Evolutionary conservation across 2,888 invertebrate genomes (phyloP).

Genomic region (Lepidochitona cinerea): DNA sequence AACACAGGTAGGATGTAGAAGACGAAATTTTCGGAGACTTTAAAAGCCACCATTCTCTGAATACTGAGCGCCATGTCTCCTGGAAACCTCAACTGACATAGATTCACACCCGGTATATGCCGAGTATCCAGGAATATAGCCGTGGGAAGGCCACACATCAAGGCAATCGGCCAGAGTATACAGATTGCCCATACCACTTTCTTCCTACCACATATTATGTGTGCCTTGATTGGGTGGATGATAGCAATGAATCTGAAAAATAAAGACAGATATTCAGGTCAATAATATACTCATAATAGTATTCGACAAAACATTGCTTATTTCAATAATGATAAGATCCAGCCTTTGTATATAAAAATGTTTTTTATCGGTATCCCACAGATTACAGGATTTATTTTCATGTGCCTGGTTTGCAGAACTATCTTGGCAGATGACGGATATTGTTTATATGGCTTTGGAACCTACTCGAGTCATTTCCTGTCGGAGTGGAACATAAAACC

Average conservation of each 20-base stretch:
- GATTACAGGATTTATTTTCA: no score
- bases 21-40: constrained; percentile 50
- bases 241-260: constrained; percentile 63
- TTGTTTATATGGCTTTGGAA: no score
- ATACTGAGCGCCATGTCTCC: constrained; percentile 20
- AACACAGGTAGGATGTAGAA: constrained; percentile 61
- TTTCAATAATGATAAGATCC: no score
- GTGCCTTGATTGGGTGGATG: constrained; percentile 60
- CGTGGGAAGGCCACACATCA: constrained; percentile 50
- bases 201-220: constrained; percentile 52
- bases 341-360: no score
- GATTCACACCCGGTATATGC: background rate
- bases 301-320: no score
- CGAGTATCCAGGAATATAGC: constrained; percentile 36
- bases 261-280: no score
- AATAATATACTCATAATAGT: no score
- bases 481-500: no score
- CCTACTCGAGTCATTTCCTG: no score
- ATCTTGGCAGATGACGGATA: no score
- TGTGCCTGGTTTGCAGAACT: no score
- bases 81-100: constrained; percentile 42
- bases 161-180: constrained; percentile 54
- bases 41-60: constrained; percentile 29
- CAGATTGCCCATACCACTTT: constrained; percentile 49
- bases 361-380: no score